Conservation (phyloP, 1,140 invertebrate genomes). For the Ruditapes philippinarum region DNA sequence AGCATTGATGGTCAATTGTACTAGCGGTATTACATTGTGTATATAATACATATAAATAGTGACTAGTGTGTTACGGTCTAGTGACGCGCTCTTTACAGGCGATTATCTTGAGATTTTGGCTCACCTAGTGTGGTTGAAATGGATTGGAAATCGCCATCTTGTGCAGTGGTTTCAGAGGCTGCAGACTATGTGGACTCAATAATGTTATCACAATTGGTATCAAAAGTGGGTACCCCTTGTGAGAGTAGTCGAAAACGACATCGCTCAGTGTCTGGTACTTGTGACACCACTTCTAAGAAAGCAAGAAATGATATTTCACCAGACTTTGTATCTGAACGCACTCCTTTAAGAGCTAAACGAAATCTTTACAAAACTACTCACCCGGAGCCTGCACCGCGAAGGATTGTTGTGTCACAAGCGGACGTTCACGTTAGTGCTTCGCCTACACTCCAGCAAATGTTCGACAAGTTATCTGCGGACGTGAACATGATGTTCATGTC, state of each 20-base stretch:
- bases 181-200: constrained; percentile 34
- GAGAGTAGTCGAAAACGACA: constrained; percentile 17
- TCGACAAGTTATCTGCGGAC: constrained; percentile 27
- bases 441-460: constrained; percentile 29
- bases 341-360: background rate
- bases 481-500: constrained; percentile 36
- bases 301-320: constrained; percentile 13
- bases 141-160: background rate
- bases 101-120: background rate
- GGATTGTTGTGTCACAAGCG: constrained; percentile 20
- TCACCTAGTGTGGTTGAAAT: background rate
- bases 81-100: background rate
- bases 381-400: constrained; percentile 20
- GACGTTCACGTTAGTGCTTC: constrained; percentile 41
- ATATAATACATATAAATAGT: too few species aligned
- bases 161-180: constrained; percentile 27
- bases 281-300: constrained; percentile 43
- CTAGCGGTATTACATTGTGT: background rate
- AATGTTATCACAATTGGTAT: constrained; percentile 44
- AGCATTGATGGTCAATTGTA: background rate
- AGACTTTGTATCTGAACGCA: background rate
- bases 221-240: background rate
- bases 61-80: background rate
- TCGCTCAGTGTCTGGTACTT: constrained; percentile 28
- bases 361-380: background rate